Percentiles rank a stretch among this genome's conserved stretches.
These are phyloP conservation scores for Petrocephalus microphthalmus DNA, from an alignment of 2,113 vertebrate species.

Conservation along the genomic window DNA sequence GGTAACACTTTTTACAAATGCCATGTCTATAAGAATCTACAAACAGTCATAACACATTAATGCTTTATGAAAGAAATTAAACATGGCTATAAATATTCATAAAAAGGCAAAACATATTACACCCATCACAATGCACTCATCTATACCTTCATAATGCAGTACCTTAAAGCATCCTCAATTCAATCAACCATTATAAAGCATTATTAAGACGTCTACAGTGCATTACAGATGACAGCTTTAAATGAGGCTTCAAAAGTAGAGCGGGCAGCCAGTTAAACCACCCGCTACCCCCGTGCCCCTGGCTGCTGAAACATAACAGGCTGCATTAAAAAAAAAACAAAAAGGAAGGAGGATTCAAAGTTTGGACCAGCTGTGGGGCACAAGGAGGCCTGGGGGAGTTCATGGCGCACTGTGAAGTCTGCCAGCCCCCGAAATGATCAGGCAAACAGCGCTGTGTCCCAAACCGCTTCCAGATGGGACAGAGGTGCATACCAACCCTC, in stretches of 20 bases:
- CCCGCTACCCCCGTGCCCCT: not conserved
- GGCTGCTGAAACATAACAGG: not conserved
- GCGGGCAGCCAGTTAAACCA: not conserved
- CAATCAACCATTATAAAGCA: not conserved
- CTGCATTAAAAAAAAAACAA: not conserved
- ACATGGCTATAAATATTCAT: not conserved
- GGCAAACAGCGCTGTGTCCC: conserved; percentile 57
- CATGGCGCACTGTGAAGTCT: conserved; percentile 37
- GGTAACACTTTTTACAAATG: not conserved
- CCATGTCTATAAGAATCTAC: not conserved
- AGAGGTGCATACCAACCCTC: conserved; percentile 34
- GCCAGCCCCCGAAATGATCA: conserved; percentile 52
- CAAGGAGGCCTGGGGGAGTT: conserved; percentile 31
- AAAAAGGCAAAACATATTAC: not conserved
- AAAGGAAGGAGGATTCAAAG: not conserved
- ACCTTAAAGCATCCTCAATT: not conserved
- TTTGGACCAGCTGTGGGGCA: conserved; percentile 26
- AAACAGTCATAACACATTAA: not conserved
- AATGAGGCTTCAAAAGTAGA: not conserved
- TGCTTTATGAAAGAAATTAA: too few relatives aligned
- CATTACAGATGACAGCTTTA: not conserved
- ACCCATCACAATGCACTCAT: not conserved
- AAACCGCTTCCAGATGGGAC: conserved; percentile 52
- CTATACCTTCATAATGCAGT: not conserved
- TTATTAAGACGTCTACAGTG: not conserved